Base-by-base conservation (phyloP, 1,140 invertebrate species). In the Megalopta genalis region DNA sequence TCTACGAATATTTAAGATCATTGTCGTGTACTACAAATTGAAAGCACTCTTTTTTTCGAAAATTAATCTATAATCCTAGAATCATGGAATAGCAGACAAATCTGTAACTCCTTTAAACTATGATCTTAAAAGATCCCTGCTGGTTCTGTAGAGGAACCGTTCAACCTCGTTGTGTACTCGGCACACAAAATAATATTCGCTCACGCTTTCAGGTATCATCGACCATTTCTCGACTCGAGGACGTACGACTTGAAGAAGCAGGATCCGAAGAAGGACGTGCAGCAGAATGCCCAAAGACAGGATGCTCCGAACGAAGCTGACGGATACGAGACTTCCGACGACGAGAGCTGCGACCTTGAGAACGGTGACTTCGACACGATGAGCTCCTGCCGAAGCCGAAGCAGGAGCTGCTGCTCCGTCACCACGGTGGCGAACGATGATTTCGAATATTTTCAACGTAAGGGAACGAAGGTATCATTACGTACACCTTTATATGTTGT, bases 381-480 rank as follows among this genome's bases (percentile, higher is more conserved):
- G 90, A 94, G 91, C 89, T 95, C 94, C 62, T 94, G 94, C 73
- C 94, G 93, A 14, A 93, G 94, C 69, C 93, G 94, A 12, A 93
- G 92, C 49, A 89, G 90, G 65, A 94, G 94, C 82, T 93, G 93
- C 46, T 94, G 93, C 74, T 95, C 95, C 10, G 95, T 95, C 21
- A 95, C 95, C 6, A 95, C 95, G 0, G 94, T 94, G 49, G 95
- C 95, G 16, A 95, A 95, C 82, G 94, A 95, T 81, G 95, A 95
- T 86, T 95, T 95, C 81, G 95, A 95, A 81, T 95, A 94, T 87
- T 95, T 94, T 80, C 93, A 94, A 83, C 87, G 89, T 82, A 90
- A 92, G 75, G 88, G 86, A 66, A 88, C 83, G 23, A 90, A 90
- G 91, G 90, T 91, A 82, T 83, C 70, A 65, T 49, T 72, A 3